These are phyloP conservation scores for Oreonectes daqikongensis DNA, from an alignment of 2,797 vertebrate genomes.

Conservation along the genomic window DNA sequence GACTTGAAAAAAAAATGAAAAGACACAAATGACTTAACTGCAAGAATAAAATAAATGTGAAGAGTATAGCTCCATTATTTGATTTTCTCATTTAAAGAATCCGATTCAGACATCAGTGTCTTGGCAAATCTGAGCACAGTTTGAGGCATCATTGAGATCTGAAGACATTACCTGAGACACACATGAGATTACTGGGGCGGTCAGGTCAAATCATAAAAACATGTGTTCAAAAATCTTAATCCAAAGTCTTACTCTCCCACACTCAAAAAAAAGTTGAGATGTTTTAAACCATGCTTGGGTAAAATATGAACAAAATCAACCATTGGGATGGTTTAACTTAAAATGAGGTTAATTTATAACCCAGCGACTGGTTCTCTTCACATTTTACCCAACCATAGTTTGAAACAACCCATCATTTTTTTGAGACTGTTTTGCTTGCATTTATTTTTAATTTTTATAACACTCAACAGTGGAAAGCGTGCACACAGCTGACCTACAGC, in stretches of 20 bases:
- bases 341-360: no score
- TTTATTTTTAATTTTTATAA: constrained; percentile 2
- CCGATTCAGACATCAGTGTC: background rate
- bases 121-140: background rate
- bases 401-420: no score
- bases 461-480: background rate
- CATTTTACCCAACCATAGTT: no score
- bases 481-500: background rate
- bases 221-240: no score
- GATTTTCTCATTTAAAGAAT: background rate
- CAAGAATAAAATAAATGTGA: background rate
- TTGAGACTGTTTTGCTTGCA: background rate
- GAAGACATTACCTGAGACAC: no score
- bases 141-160: no score
- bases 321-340: no score
- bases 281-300: background rate
- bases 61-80: background rate
- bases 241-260: no score
- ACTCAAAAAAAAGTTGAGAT: no score
- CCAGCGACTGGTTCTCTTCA: no score
- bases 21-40: background rate
- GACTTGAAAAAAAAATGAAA: background rate
- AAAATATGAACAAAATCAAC: no score
- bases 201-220: background rate
- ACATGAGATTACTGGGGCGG: background rate